These are phyloP conservation scores for Calephelis virginiensis DNA, from an alignment of 1,140 invertebrate species.

Conservation along the genomic window DNA sequence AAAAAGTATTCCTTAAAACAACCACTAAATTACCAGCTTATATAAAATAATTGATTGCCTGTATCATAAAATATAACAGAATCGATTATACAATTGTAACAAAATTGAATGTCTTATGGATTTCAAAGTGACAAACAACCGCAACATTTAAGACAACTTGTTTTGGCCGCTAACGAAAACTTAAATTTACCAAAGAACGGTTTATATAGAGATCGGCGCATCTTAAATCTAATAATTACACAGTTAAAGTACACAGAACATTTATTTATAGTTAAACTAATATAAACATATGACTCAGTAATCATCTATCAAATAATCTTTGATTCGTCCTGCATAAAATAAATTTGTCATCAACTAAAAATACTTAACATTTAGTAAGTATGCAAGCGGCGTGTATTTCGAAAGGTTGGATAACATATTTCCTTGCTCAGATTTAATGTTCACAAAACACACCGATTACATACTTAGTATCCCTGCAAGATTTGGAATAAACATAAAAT, in stretches of 20 bases:
- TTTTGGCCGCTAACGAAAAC: not conserved
- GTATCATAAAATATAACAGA: no score
- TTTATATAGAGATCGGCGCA: conserved; percentile 10
- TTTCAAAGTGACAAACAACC: not conserved
- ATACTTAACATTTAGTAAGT: not conserved
- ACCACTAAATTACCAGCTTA: no score
- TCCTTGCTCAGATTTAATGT: no score
- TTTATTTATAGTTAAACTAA: conserved; percentile 3
- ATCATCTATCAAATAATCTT: conserved; percentile 14
- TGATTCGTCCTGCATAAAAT: conserved; percentile 3
- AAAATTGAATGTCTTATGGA: not conserved
- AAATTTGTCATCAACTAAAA: not conserved
- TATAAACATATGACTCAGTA: conserved; percentile 10
- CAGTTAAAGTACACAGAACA: conserved; percentile 4
- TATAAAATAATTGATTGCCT: no score
- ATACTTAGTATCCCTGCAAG: not conserved
- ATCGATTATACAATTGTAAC: not conserved
- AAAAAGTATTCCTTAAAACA: no score
- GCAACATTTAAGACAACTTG: not conserved
- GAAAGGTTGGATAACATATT: no score
- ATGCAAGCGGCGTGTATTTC: no score
- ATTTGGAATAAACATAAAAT: not conserved
- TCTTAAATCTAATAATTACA: conserved; percentile 10
- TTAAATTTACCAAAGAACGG: conserved; percentile 2
- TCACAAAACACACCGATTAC: no score